phyloP scores from a whole-genome alignment of 2,797 vertebrate genomes.

The Pelochelys cantorii region DNA sequence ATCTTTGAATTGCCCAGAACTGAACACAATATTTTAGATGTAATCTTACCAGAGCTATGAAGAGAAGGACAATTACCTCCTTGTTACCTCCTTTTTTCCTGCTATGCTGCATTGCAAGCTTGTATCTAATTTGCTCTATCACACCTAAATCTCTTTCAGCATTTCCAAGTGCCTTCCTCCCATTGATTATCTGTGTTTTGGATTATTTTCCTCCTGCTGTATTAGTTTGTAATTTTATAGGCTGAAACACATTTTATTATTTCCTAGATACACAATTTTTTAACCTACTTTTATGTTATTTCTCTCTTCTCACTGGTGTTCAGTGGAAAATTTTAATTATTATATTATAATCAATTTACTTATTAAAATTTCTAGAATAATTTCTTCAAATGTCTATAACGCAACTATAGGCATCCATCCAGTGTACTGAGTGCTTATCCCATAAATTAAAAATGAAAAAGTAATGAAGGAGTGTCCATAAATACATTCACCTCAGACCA shows the following conservation, averaged over 20 bases:
- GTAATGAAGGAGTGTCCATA: not conserved
- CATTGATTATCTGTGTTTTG: constrained; percentile 45
- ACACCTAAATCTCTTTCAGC: constrained; percentile 41
- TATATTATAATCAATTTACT: not conserved
- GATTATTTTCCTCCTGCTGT: constrained; percentile 15
- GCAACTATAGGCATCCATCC: not conserved
- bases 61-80: constrained; percentile 36
- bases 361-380: not conserved
- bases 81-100: constrained; percentile 22
- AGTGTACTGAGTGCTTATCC: not conserved
- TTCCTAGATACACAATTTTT: constrained; percentile 11
- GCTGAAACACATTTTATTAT: constrained; percentile 20
- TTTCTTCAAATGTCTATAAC: not conserved
- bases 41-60: constrained; percentile 42
- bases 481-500: not conserved
- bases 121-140: constrained; percentile 22
- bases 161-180: constrained; percentile 30
- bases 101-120: constrained; percentile 28
- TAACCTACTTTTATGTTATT: constrained; percentile 7
- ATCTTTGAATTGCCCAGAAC: constrained; percentile 19
- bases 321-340: constrained; percentile 34
- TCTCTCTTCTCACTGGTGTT: not conserved
- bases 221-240: constrained; percentile 29
- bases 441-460: not conserved
- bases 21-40: constrained; percentile 37